These are phyloP conservation scores for Drusus annulatus DNA, from an alignment of 1,140 invertebrate species.

Conservation along the genomic window DNA sequence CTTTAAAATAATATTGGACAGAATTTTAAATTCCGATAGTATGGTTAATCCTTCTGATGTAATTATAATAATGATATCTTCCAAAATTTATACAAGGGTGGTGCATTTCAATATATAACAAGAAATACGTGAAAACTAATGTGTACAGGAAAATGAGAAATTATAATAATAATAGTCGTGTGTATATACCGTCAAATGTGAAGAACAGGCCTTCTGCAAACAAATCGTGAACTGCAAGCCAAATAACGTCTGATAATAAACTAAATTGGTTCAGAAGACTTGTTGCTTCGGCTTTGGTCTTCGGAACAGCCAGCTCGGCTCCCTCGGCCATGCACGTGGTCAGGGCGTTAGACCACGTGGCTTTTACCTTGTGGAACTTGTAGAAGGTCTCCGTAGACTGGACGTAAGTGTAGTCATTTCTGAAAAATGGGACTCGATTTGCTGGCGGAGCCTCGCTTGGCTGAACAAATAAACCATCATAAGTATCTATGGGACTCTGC, in stretches of 20 bases:
- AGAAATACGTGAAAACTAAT: too few relatives aligned
- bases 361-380: constrained; percentile 62
- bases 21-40: too few relatives aligned
- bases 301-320: constrained; percentile 61
- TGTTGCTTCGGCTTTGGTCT: not conserved
- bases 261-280: not conserved
- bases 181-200: constrained; percentile 43
- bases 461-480: too few relatives aligned
- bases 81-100: too few relatives aligned
- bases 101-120: too few relatives aligned
- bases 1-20: too few relatives aligned
- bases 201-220: constrained; percentile 51
- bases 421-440: not conserved
- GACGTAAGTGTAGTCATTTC: constrained; percentile 40
- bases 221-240: constrained; percentile 48
- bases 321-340: constrained; percentile 64
- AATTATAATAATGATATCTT: too few relatives aligned
- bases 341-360: constrained; percentile 62
- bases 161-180: not conserved
- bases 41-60: too few relatives aligned
- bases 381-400: constrained; percentile 55
- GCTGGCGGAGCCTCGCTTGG: not conserved
- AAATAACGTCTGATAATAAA: not conserved
- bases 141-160: not conserved
- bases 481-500: not conserved